Conservation (phyloP, 1,140 invertebrate species). For the Anadara kagoshimensis region DNA sequence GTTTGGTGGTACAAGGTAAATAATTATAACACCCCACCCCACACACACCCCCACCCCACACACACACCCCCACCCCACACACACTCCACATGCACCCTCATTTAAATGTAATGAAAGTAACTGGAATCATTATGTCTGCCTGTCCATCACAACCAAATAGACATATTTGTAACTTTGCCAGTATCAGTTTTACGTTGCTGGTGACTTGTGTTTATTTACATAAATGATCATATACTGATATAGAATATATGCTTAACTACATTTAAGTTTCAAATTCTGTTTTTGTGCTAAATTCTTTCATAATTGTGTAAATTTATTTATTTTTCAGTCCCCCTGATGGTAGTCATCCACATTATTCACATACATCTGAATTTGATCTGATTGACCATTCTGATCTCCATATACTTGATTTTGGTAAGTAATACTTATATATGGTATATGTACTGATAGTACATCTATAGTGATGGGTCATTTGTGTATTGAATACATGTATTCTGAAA, state of each 20-base stretch:
- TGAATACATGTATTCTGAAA: too few species aligned
- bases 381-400: conserved; percentile 87
- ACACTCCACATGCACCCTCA: neutral
- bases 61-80: neutral
- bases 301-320: neutral
- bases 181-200: neutral
- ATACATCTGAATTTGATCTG: conserved; percentile 69
- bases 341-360: neutral
- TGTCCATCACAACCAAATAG: too few species aligned
- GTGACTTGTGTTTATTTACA: neutral
- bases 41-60: neutral
- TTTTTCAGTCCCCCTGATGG: conserved; percentile 26
- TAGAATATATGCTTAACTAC: neutral
- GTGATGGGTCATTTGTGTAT: too few species aligned
- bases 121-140: neutral
- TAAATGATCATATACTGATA: neutral
- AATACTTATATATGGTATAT: neutral
- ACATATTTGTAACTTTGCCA: neutral
- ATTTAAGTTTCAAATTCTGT: neutral
- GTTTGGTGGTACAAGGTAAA: conserved; percentile 87
- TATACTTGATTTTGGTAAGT: conserved; percentile 82
- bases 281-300: neutral
- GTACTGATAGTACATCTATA: neutral
- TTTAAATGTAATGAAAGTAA: neutral
- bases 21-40: conserved; percentile 3